Percentiles rank a stretch among this genome's conserved stretches.
These are phyloP conservation scores for Erannis defoliaria DNA, from an alignment of 2,888 invertebrate species.

Conservation along the genomic window DNA sequence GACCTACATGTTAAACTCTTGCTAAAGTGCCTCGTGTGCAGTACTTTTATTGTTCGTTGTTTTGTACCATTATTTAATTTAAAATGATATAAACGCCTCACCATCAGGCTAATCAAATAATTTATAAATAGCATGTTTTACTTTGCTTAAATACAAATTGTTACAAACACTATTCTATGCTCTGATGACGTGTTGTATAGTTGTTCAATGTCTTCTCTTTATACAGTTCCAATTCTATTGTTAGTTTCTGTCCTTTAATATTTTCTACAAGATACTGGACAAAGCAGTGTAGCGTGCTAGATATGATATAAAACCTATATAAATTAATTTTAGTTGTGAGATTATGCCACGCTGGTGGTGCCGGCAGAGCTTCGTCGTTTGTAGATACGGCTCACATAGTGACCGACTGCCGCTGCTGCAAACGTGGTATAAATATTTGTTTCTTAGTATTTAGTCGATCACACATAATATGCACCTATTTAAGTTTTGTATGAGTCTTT, in stretches of 20 bases:
- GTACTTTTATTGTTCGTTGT: slow-evolving; percentile 41
- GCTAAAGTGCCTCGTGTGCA: slow-evolving; percentile 69
- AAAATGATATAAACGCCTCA: slow-evolving; percentile 10
- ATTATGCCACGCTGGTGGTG: slow-evolving; percentile 51
- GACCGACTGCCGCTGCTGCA: slow-evolving; percentile 56
- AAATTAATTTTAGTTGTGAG: slow-evolving; percentile 45
- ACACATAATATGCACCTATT: slow-evolving; percentile 71
- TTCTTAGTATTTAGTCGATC: slow-evolving; percentile 69
- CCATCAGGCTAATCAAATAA: slow-evolving; percentile 15
- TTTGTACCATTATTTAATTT: slow-evolving; percentile 28
- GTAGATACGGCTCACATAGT: slow-evolving; percentile 64
- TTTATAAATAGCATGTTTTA: slow-evolving; percentile 3
- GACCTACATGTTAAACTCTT: slow-evolving; percentile 54
- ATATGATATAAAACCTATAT: slow-evolving; percentile 45
- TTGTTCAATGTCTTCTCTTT: slow-evolving; percentile 29
- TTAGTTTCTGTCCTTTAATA: slow-evolving; percentile 5
- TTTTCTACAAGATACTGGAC: slow-evolving; percentile 31
- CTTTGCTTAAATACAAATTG: slow-evolving; percentile 6
- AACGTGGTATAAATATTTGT: slow-evolving; percentile 56
- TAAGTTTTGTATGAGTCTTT: slow-evolving; percentile 71
- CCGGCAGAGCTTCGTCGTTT: slow-evolving; percentile 45
- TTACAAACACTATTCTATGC: neutral
- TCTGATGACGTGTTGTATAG: slow-evolving; percentile 1
- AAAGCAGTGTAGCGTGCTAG: slow-evolving; percentile 55
- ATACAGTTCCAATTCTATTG: slow-evolving; percentile 14